A percentile compares a stretch with the other conserved stretches of the same genome.
Evolutionary conservation across 2,888 invertebrate genomes (phyloP).

Genomic region (Eustalomyia histrio): DNA sequence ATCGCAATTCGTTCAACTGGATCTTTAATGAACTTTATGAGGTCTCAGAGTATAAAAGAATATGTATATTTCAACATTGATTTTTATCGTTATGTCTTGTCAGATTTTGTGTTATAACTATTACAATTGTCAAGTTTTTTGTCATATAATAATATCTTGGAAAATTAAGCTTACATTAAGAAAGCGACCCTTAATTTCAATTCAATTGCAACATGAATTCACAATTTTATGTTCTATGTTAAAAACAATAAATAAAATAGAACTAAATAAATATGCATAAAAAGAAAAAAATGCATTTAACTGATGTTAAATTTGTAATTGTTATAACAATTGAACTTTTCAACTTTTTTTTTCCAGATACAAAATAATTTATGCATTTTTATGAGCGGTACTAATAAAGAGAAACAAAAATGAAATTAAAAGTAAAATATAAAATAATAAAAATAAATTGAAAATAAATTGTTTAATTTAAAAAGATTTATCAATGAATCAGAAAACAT

Average conservation of each 20-base stretch:
- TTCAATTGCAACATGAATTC: neutral
- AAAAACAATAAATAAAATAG: neutral
- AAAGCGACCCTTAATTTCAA: neutral
- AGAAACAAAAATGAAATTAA: constrained; percentile 23
- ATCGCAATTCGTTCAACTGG: too few relatives aligned
- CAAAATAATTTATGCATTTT: constrained; percentile 33
- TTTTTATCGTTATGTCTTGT: too few relatives aligned
- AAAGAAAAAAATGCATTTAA: constrained; percentile 39
- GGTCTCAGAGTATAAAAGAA: too few relatives aligned
- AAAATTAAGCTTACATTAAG: too few relatives aligned
- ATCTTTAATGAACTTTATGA: too few relatives aligned
- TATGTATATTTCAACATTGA: too few relatives aligned
- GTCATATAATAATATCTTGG: too few relatives aligned
- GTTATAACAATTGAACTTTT: constrained; percentile 49
- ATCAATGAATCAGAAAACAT: neutral
- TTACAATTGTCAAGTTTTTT: too few relatives aligned
- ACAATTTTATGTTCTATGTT: neutral
- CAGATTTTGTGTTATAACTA: too few relatives aligned
- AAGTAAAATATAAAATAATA: constrained; percentile 6
- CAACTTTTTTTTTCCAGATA: constrained; percentile 35
- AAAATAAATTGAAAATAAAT: constrained; percentile 38
- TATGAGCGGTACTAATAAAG: constrained; percentile 6
- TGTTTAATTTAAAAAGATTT: constrained; percentile 38
- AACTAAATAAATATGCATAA: constrained; percentile 8
- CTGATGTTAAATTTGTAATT: constrained; percentile 44